Base-by-base conservation (phyloP, 2,888 invertebrate species). In the Didymodactylos carnosus region DNA sequence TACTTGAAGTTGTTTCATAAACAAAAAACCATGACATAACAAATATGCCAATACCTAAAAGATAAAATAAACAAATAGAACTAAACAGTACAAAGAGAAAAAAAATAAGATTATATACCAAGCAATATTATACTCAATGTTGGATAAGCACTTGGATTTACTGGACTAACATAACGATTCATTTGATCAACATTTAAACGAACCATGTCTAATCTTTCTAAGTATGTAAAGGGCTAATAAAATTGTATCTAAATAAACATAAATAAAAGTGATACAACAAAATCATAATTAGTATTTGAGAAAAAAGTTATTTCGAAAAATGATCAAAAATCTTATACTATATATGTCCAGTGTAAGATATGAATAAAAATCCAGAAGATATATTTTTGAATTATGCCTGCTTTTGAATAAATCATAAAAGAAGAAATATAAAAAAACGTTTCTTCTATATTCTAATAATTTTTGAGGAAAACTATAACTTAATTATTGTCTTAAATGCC, bases 11-110 rank as follows among this genome's bases (percentile, higher is more conserved):
- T n/a, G 83, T 83, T 77, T 84, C 84, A 79, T 84, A 84, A 46
- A 98, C 94, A 84, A 97, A 95, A 86, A 98, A 97, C 94, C 95
- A 97, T 40, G 95, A 94, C 72, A 94, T 95, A 84, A 97, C 95
- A 85, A 97, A 94, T 78, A 95, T 90, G 70, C 97, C 98, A 79
- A 97, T 94, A 72, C 91, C 91, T 62, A 13, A 25, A 25, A 1
- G n/a, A n/a, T n/a, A n/a, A n/a, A n/a, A n/a, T n/a, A n/a, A n/a
- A n/a, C n/a, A n/a, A n/a, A n/a, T n/a, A n/a, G n/a, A n/a, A n/a
- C n/a, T n/a, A n/a, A n/a, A n/a, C n/a, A n/a, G n/a, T n/a, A n/a
- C n/a, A n/a, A n/a, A n/a, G n/a, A 25, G 2, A 23, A 23, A 14
- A 11, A 49, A 7, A 13, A 6, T 49, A 16, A 8, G 27, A 29